phyloP scores from a whole-genome alignment of 53 echinoderm and acorn worm species.

The Mesocentrotus franciscanus region DNA sequence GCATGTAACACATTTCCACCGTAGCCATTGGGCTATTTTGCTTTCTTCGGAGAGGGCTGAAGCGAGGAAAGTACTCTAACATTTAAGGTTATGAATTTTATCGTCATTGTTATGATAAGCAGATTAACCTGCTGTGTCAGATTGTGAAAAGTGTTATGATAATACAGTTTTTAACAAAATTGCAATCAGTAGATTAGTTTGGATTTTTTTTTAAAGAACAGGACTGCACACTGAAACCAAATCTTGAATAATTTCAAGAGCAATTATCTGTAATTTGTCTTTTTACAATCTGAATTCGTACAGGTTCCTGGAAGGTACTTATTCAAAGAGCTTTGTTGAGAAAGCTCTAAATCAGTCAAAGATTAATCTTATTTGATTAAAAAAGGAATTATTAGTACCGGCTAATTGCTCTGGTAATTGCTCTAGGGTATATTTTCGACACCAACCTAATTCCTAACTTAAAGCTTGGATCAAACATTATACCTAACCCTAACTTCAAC shows the following conservation, averaged over 20 bases:
- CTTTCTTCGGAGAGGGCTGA: neutral
- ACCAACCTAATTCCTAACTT: too few relatives aligned
- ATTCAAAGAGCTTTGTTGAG: neutral
- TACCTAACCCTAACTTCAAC: too few relatives aligned
- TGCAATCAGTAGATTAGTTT: slow-evolving; percentile 42
- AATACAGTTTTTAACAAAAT: slow-evolving; percentile 31
- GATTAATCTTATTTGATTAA: too few relatives aligned
- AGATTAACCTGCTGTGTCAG: neutral
- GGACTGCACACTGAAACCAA: neutral
- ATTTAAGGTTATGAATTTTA: slow-evolving; percentile 1
- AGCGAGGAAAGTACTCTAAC: slow-evolving; percentile 27
- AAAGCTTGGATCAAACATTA: too few relatives aligned
- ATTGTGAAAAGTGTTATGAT: neutral
- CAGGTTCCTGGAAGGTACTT: neutral
- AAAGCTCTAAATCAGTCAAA: too few relatives aligned
- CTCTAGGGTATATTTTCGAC: too few relatives aligned
- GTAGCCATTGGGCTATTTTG: slow-evolving; percentile 36
- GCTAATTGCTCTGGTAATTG: too few relatives aligned
- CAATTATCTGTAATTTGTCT: neutral
- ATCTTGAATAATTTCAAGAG: neutral
- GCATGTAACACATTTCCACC: neutral
- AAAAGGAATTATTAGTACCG: too few relatives aligned
- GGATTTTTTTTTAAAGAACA: neutral
- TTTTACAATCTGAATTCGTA: neutral
- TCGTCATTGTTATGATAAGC: slow-evolving; percentile 33